Base-by-base conservation (phyloP, 2,888 invertebrate species). In the Hirudinaria manillensis region DNA sequence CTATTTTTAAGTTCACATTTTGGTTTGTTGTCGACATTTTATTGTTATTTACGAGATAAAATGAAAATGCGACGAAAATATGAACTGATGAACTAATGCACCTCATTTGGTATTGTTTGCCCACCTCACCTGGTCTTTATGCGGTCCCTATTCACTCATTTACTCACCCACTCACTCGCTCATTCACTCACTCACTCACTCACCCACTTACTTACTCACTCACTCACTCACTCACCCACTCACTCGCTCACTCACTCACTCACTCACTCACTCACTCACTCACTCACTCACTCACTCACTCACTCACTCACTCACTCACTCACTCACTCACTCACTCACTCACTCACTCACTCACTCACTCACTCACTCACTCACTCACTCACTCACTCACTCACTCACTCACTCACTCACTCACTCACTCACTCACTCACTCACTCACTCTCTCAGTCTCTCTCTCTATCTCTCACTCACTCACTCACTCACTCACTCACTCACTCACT, bases 241-340 rank as follows among this genome's bases (percentile, higher is more conserved):
- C 66, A 66, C 74, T 53, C 74, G 66, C 66, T 36, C 74, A 74
- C 74, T 53, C 74, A 66, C 74, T 53, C 74, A 74, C 74, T 36
- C 74, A 74, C 74, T 51, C 71, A 71, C 71, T 51, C 74, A 74
- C 56, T 56, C 56, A 56, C 56, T 56, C 56, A 56, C 56, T 56
- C 56, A 56, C 56, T 56, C 56, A 56, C 56, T 53, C 53, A 56
- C 56, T 56, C 56, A 56, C 56, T 56, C 56, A 56, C 56, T 56
- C 56, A 56, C 56, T 56, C 56, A 56, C 56, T 56, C 56, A 56
- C 56, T 56, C 56, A 56, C 56, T 56, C 56, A 56, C 56, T 56
- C 56, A 56, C 56, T 56, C 56, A 56, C 56, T 56, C 56, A 7
- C 4, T 56, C 61, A 19, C 19, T 61, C 61, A 16, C n/a, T 53